Base-by-base conservation (phyloP, 2,797 vertebrate species). In the Enoplosus armatus region DNA sequence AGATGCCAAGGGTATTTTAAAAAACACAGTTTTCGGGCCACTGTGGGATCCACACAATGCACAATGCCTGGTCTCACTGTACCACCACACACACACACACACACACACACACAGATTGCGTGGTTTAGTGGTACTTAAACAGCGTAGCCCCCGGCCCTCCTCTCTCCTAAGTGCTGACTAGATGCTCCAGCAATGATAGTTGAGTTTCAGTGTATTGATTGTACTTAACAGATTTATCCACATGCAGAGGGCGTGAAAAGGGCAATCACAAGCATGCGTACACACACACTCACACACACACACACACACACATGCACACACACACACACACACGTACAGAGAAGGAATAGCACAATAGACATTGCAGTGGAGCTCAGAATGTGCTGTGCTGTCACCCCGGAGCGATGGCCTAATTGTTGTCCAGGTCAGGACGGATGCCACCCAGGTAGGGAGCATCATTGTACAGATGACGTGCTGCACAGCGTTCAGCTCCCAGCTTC, bases 181-280 rank as follows among this genome's bases (percentile, higher is more conserved):
- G 78, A 75, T 73, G 74, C 73, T 82, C 39, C 20, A 37, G 74
- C 75, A 65, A 81, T 79, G 72, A 83, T 86, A 81, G 88, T 81
- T 72, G 71, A 84, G 76, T 88, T 84, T 81, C 80, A 77, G 48
- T 48, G 43, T 91, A 93, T 92, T 86, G 91, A 94, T 90, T 72
- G 74, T 53, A 45, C 35, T 51, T 71, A 85, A 85, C 77, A 81
- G 86, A 89, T 91, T 90, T 89, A 90, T 91, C 80, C 78, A 65
- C 78, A 89, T 84, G 75, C 64, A 78, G 86, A 82, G 73, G 89
- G 80, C 45, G 75, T 82, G 69, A 74, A 59, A 83, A 82, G 58
- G 78, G 86, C 82, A 85, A 84, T 90, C 84, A 72, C 56, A 53
- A 41, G 29, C 54, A 56, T 11, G 27, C 22, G 14, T 7, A 15